Evolutionary conservation across 2,888 invertebrate genomes (phyloP).

Genomic region (Thera britannica): DNA sequence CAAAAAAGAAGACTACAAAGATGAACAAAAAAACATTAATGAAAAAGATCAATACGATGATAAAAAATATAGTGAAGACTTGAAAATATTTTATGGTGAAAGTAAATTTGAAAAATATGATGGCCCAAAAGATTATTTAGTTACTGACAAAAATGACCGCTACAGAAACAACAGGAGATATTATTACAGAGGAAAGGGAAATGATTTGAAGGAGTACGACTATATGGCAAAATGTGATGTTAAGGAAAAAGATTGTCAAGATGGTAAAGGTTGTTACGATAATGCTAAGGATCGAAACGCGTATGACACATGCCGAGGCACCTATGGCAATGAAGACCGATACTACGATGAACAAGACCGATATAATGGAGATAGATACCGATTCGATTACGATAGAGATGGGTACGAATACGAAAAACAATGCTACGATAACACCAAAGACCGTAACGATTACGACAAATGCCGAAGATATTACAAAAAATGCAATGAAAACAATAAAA

Average conservation of each 20-base stretch:
- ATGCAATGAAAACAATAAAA: constrained; percentile 6
- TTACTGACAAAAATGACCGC: constrained; percentile 6
- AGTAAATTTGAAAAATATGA: constrained; percentile 18
- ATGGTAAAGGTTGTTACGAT: constrained; percentile 30
- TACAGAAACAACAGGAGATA: neutral
- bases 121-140: constrained; percentile 16
- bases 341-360: constrained; percentile 26
- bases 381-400: constrained; percentile 5
- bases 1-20: neutral
- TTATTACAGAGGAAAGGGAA: constrained; percentile 5
- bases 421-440: constrained; percentile 17
- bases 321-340: constrained; percentile 24
- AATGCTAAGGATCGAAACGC: constrained; percentile 15
- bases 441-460: constrained; percentile 13
- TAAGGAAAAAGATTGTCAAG: constrained; percentile 18
- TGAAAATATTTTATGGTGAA: neutral
- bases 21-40: constrained; percentile 1
- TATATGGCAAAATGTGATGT: constrained; percentile 25
- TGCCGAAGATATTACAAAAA: constrained; percentile 20
- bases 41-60: neutral
- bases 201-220: constrained; percentile 20
- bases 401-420: constrained; percentile 19
- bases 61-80: neutral
- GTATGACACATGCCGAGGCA: constrained; percentile 25
- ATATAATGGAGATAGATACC: constrained; percentile 13